phyloP scores from a whole-genome alignment of 2,113 vertebrate species.

The Syngnathoides biaculeatus region DNA sequence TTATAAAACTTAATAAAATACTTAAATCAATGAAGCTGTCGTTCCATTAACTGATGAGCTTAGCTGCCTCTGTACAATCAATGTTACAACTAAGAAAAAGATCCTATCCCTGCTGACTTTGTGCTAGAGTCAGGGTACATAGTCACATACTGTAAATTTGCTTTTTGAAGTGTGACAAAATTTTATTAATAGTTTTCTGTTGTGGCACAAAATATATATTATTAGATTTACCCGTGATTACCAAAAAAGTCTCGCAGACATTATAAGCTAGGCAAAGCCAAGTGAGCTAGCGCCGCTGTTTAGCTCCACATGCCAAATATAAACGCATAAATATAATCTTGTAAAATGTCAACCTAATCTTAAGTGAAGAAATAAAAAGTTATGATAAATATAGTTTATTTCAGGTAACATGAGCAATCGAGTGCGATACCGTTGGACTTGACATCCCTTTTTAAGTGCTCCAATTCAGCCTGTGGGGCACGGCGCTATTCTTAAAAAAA shows the following conservation, averaged over 20 bases:
- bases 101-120: too few species aligned
- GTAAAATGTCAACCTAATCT: slow-evolving; percentile 3
- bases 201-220: neutral
- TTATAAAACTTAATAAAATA: neutral
- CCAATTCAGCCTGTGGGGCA: slow-evolving; percentile 42
- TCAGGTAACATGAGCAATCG: slow-evolving; percentile 14
- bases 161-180: neutral
- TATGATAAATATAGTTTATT: slow-evolving; percentile 2
- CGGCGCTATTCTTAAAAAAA: slow-evolving; percentile 61
- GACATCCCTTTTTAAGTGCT: neutral
- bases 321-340: neutral
- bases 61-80: too few species aligned
- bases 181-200: neutral
- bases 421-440: neutral
- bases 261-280: neutral
- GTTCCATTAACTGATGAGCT: neutral
- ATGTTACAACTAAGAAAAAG: too few species aligned
- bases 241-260: neutral
- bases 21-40: neutral
- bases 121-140: too few species aligned
- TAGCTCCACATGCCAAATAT: neutral
- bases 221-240: neutral
- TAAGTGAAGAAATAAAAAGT: neutral
- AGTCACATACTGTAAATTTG: neutral
- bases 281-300: neutral